phyloP scores from a whole-genome alignment of 37 sponge, comb jelly and placozoan species.

The Ianthella basta region DNA sequence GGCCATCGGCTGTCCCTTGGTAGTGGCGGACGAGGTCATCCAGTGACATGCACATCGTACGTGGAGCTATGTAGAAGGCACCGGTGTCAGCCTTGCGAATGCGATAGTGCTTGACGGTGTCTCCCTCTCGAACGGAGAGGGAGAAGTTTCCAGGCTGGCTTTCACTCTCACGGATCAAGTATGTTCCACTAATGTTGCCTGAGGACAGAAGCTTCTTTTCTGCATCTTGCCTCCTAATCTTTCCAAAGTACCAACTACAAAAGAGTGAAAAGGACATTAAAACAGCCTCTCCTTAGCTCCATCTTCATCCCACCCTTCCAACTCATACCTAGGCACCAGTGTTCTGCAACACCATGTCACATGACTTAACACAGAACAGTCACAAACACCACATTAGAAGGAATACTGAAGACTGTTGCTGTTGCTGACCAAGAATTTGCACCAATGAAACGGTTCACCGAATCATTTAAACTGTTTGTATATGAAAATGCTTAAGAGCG shows the following conservation, averaged over 20 bases:
- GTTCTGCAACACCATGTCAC: neutral
- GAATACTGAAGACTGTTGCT: too few relatives aligned
- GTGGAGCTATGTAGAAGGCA: slow-evolving; percentile 93
- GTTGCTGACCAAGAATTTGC: too few relatives aligned
- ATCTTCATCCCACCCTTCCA: neutral
- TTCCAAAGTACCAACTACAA: slow-evolving; percentile 73
- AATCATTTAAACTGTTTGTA: too few relatives aligned
- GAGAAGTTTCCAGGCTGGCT: slow-evolving; percentile 92
- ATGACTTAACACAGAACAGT: neutral
- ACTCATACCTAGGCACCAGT: neutral
- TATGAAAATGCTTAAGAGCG: too few relatives aligned
- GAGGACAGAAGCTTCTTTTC: slow-evolving; percentile 86
- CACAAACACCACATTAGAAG: too few relatives aligned
- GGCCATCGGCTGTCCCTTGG: slow-evolving; percentile 71
- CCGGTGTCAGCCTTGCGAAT: slow-evolving; percentile 81
- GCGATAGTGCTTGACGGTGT: slow-evolving; percentile 91
- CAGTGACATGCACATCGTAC: slow-evolving; percentile 70
- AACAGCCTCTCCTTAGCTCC: too few relatives aligned
- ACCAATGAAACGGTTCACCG: too few relatives aligned
- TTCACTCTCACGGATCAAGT: slow-evolving; percentile 90
- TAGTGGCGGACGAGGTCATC: slow-evolving; percentile 83
- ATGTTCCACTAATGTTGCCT: slow-evolving; percentile 78
- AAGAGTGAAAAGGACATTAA: slow-evolving; percentile 1
- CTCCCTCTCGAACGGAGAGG: slow-evolving; percentile 84
- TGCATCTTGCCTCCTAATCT: slow-evolving; percentile 81